These are phyloP conservation scores for Scalopus aquaticus DNA, from an alignment of 2,113 vertebrate species.

Conservation along the genomic window DNA sequence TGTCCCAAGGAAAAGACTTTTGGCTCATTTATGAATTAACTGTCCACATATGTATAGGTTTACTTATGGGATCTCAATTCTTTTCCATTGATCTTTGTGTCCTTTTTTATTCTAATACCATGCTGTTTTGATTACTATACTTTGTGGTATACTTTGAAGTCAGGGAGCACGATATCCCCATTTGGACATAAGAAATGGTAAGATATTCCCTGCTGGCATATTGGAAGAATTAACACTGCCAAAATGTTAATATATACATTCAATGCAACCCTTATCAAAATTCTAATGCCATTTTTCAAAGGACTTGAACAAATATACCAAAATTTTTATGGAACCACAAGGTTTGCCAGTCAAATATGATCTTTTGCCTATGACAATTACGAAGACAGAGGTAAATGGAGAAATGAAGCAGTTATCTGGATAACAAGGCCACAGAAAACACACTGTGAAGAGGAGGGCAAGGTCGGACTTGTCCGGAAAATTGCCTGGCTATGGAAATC, in stretches of 20 bases:
- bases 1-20: background rate
- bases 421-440: slow-evolving; percentile 15
- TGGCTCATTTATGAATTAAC: background rate
- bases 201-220: background rate
- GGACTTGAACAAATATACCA: background rate
- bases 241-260: background rate
- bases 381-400: background rate
- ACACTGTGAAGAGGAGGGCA: background rate
- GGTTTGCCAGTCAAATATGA: background rate
- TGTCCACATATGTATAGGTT: background rate
- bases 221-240: background rate
- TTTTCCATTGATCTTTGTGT: background rate
- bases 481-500: slow-evolving; percentile 31
- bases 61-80: background rate
- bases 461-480: background rate
- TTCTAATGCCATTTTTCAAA: background rate
- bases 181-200: background rate
- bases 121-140: background rate
- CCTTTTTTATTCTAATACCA: background rate
- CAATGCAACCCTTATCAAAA: background rate
- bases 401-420: background rate
- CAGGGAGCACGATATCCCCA: background rate
- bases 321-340: background rate
- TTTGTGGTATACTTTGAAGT: background rate
- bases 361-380: background rate